Evolutionary conservation across 2,888 invertebrate genomes (phyloP).

Genomic region (Drosophila conformis): DNA sequence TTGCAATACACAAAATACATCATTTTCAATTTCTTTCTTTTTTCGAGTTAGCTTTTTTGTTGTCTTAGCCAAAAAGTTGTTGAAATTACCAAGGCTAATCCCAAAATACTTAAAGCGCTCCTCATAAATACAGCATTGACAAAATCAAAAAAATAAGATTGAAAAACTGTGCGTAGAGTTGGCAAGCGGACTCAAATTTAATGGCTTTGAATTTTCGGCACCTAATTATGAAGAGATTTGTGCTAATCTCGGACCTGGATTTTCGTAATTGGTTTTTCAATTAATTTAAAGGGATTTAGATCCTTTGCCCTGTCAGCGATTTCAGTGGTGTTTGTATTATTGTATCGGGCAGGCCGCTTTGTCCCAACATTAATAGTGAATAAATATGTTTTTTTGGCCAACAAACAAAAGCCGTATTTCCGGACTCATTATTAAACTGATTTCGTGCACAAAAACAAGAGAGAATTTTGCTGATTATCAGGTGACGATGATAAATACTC

Average conservation of each 20-base stretch:
- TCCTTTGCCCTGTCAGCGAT: constrained; percentile 28
- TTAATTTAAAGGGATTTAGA: constrained; percentile 67
- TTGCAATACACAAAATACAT: constrained; percentile 12
- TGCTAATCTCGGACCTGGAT: constrained; percentile 62
- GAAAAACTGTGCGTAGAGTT: constrained; percentile 29
- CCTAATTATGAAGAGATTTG: constrained; percentile 76
- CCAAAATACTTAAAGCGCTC: constrained; percentile 34
- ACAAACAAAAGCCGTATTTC: not conserved
- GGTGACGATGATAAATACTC: not conserved
- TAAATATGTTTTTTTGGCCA: constrained; percentile 18
- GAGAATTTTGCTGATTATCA: not conserved
- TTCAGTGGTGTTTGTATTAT: not conserved
- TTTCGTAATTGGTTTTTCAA: constrained; percentile 70
- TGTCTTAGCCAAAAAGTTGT: constrained; percentile 35
- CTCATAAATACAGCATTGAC: constrained; percentile 33
- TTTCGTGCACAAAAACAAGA: constrained; percentile 8
- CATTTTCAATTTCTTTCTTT: not conserved
- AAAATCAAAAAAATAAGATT: not conserved
- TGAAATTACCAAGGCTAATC: constrained; percentile 65
- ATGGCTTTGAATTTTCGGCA: constrained; percentile 57
- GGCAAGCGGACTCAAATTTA: constrained; percentile 27
- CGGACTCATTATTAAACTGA: not conserved
- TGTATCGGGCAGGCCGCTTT: not conserved
- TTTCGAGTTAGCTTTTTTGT: constrained; percentile 7
- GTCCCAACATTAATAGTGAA: constrained; percentile 19